phyloP scores from a whole-genome alignment of 2,113 vertebrate species.

The Malurus alboscapulatus region DNA sequence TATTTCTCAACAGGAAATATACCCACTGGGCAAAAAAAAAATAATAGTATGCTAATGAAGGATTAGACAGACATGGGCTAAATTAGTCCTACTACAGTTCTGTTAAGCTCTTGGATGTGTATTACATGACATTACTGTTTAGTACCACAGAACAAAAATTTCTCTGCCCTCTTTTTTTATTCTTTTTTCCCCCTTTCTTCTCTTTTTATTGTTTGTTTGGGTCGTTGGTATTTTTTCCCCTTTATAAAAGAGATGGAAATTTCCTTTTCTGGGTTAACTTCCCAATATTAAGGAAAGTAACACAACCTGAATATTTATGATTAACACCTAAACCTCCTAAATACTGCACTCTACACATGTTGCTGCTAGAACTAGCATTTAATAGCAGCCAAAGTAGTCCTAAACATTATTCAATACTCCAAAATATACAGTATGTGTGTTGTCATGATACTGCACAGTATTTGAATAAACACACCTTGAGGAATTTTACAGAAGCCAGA shows the following conservation, averaged over 20 bases:
- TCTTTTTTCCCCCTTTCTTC: background rate
- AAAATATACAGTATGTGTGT: background rate
- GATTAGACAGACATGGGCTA: background rate
- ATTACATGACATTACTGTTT: background rate
- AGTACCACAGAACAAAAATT: background rate
- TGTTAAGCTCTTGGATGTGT: constrained; percentile 1
- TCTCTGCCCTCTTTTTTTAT: background rate
- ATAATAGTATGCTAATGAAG: background rate
- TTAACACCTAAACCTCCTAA: background rate
- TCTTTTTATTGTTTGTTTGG: background rate
- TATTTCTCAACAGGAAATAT: background rate
- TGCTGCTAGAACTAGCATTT: background rate
- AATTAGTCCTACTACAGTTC: constrained; percentile 26
- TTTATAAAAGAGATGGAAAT: background rate
- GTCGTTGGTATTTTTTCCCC: background rate
- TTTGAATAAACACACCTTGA: background rate
- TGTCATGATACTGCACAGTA: background rate
- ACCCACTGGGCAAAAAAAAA: constrained; percentile 27
- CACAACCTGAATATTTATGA: background rate
- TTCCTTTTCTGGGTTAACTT: background rate
- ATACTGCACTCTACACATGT: background rate
- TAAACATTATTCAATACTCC: background rate
- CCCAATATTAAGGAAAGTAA: background rate
- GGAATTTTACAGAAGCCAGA: background rate
- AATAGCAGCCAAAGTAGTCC: background rate